Conservation (phyloP, 2,113 vertebrate genomes). For the Gallinago jamesoni region DNA sequence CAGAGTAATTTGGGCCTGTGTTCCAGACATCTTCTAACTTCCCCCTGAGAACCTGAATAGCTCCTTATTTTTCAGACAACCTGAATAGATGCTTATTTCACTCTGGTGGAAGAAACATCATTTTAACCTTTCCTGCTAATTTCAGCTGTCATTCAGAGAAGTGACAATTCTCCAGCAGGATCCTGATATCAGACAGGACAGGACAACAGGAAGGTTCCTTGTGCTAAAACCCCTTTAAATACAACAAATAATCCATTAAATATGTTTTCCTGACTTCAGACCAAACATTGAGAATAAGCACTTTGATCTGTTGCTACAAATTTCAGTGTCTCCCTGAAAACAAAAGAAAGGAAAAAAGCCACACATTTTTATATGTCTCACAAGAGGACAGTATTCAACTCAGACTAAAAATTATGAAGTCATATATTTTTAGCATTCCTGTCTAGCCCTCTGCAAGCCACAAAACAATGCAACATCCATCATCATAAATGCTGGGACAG, state of each 20-base stretch:
- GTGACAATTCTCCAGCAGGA: background rate
- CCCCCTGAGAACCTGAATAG: background rate
- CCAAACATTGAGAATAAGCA: background rate
- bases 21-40: background rate
- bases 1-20: background rate
- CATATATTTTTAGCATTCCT: slow-evolving; percentile 52
- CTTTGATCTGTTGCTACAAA: slow-evolving; percentile 27
- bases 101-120: background rate
- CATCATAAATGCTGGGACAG: background rate
- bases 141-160: background rate
- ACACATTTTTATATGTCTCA: slow-evolving; percentile 7
- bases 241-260: background rate
- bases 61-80: background rate
- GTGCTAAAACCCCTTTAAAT: background rate
- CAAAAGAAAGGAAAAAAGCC: slow-evolving; percentile 27
- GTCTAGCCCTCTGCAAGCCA: slow-evolving; percentile 44
- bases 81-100: background rate
- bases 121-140: background rate
- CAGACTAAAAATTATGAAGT: slow-evolving; percentile 51
- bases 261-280: background rate
- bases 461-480: slow-evolving; percentile 59
- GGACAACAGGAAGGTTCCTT: background rate
- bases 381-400: slow-evolving; percentile 12
- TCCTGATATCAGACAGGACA: background rate
- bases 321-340: slow-evolving; percentile 46